Base-by-base conservation (phyloP, 35 echinoderm and acorn worm genomes). In the Holothuria glaberrima region DNA sequence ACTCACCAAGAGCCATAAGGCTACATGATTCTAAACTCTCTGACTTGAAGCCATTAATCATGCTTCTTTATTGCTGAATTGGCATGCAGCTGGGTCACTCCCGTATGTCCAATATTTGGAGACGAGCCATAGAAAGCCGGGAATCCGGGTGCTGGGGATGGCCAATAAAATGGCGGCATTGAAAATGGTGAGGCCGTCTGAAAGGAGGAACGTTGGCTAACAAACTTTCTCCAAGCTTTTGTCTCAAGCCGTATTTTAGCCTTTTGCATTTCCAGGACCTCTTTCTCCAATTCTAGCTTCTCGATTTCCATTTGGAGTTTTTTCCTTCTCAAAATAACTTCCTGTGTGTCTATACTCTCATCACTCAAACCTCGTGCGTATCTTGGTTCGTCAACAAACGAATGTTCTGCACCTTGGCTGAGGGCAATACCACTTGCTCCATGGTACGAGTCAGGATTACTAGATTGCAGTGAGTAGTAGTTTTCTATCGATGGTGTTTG, bases 251-350 rank as follows among this genome's bases (percentile, higher is more conserved):
- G 44, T 27, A 87, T 48, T 87, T 87, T 87, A 9, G 67, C 85
- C 26, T 87, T 87, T 48, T 87, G 85, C 85, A 87, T 87, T 71
- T 87, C 85, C 9, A 87, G 63, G 50, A 87, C 85, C 67, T 87
- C 85, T 36, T 87, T 87, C 30, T 87, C 85, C 14, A 87, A 50
- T 31, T 87, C 33, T 14, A 87, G 63, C 21, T 87, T 87, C 24
- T 87, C 85, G 36, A 87, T 35, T 71, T 87, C 85, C 58, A 87
- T 35, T 70, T 87, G 36, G 21, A 87, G 65, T 48, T 87, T 87
- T 50, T 41, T 67, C 38, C 44, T 69, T 27, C 44, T 87, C 12
- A 87, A 30, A 29, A 34, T 30, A 0, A 34, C 63, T 50, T 87
- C 85, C 35, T 87, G 60, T 45, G 80, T 48, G 56, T 84, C 80